A percentile compares a stretch with the other conserved stretches of the same genome.
Evolutionary conservation across 2,888 invertebrate genomes (phyloP).

Genomic region (Melangyna quadrimaculata): DNA sequence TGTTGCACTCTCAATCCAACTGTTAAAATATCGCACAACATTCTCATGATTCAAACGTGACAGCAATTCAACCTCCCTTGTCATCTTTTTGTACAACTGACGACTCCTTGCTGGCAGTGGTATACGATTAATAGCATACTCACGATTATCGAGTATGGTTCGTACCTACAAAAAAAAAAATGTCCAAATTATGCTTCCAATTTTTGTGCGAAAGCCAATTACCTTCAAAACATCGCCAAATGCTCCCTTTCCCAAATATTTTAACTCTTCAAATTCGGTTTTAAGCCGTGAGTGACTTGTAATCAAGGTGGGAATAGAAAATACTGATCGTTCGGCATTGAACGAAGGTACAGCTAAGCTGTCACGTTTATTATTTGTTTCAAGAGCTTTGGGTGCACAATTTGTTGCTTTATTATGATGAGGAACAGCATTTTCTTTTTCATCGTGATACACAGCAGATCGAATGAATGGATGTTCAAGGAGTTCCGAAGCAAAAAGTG

Average conservation of each 20-base stretch:
- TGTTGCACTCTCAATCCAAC: constrained; percentile 93
- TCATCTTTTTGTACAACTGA: constrained; percentile 93
- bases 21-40: constrained; percentile 97
- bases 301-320: constrained; percentile 76
- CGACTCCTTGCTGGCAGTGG: constrained; percentile 92
- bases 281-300: constrained; percentile 85
- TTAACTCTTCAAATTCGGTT: constrained; percentile 90
- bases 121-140: constrained; percentile 97
- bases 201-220: constrained; percentile 43
- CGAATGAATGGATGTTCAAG: constrained; percentile 89
- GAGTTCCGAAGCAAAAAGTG: constrained; percentile 88
- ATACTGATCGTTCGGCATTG: constrained; percentile 61
- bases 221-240: constrained; percentile 98
- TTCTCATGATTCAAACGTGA: constrained; percentile 98
- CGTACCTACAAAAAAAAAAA: constrained; percentile 85
- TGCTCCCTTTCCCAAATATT: constrained; percentile 95
- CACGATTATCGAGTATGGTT: constrained; percentile 95
- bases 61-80: constrained; percentile 95
- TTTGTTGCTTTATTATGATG: constrained; percentile 30
- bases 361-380: constrained; percentile 76
- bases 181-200: background rate
- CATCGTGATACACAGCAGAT: constrained; percentile 79
- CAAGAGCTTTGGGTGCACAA: constrained; percentile 38
- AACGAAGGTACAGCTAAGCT: constrained; percentile 49
- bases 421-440: constrained; percentile 70